Percentiles rank a stretch among this genome's conserved stretches.
Evolutionary conservation across 1,140 invertebrate species (phyloP).

Genomic region (Spodoptera frugiperda): DNA sequence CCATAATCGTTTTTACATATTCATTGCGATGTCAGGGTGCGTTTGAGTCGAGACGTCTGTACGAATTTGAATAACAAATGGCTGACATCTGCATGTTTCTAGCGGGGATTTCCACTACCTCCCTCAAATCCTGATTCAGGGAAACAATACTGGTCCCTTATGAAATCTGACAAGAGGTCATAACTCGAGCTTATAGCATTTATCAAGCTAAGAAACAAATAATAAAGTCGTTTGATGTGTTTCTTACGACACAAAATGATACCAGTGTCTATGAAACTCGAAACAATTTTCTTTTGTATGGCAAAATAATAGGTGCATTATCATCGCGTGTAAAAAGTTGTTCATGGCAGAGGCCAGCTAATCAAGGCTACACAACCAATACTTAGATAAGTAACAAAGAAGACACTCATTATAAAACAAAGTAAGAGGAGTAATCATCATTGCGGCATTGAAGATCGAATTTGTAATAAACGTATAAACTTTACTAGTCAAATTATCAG

Average conservation of each 20-base stretch:
- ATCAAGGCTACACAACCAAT: conserved; percentile 32
- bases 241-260: conserved; percentile 27
- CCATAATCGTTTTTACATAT: conserved; percentile 85
- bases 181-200: conserved; percentile 41
- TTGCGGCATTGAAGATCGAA: conserved; percentile 22
- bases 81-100: conserved; percentile 80
- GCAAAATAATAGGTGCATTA: conserved; percentile 34
- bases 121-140: conserved; percentile 62
- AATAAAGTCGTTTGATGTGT: conserved; percentile 14
- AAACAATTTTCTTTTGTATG: conserved; percentile 15
- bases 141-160: conserved; percentile 58
- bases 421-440: conserved; percentile 14
- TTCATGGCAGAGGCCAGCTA: conserved; percentile 8
- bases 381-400: conserved; percentile 21
- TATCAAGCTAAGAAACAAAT: conserved; percentile 40
- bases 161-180: conserved; percentile 40
- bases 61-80: conserved; percentile 84
- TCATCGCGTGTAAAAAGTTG: conserved; percentile 38
- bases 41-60: conserved; percentile 77
- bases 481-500: conserved; percentile 57
- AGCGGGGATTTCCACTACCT: conserved; percentile 67
- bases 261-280: neutral
- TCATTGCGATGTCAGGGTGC: conserved; percentile 81
- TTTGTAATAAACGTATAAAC: conserved; percentile 30
- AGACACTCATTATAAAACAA: conserved; percentile 15